A percentile compares a stretch with the other conserved stretches of the same genome.
Evolutionary conservation across 2,888 invertebrate genomes (phyloP).

Genomic region (Cenopis cana): DNA sequence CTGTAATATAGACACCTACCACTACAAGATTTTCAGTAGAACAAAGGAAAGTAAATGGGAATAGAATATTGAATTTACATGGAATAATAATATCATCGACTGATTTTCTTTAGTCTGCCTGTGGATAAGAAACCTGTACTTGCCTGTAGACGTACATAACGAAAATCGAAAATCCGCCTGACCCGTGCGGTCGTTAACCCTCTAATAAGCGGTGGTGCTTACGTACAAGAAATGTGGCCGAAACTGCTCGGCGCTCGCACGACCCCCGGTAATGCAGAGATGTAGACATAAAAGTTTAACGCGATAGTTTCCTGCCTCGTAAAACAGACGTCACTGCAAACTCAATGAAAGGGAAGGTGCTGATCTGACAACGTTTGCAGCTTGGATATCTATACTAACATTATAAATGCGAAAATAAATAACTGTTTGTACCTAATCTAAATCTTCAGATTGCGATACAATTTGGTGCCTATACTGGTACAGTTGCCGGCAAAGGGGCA

Average conservation of each 20-base stretch:
- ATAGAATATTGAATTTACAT: too few relatives aligned
- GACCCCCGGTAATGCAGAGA: slow-evolving; percentile 24
- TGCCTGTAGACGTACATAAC: neutral
- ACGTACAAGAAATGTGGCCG: slow-evolving; percentile 7
- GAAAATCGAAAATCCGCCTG: neutral
- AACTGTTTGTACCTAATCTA: too few relatives aligned
- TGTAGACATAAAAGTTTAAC: slow-evolving; percentile 63
- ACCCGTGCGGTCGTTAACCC: neutral
- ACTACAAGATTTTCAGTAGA: too few relatives aligned
- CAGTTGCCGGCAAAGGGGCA: too few relatives aligned
- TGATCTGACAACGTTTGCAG: neutral
- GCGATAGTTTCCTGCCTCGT: slow-evolving; percentile 58
- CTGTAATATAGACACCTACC: too few relatives aligned
- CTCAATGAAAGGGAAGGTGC: slow-evolving; percentile 20
- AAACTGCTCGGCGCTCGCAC: neutral
- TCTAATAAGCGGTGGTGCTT: neutral
- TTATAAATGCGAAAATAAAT: too few relatives aligned
- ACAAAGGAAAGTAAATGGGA: too few relatives aligned
- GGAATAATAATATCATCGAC: too few relatives aligned
- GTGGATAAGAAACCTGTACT: too few relatives aligned
- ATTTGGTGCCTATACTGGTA: too few relatives aligned
- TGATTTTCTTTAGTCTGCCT: neutral
- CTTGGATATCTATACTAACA: neutral
- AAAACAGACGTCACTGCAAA: slow-evolving; percentile 57
- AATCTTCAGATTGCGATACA: too few relatives aligned